Evolutionary conservation across 2,888 invertebrate species (phyloP).

Genomic region (Tigriopus californicus): DNA sequence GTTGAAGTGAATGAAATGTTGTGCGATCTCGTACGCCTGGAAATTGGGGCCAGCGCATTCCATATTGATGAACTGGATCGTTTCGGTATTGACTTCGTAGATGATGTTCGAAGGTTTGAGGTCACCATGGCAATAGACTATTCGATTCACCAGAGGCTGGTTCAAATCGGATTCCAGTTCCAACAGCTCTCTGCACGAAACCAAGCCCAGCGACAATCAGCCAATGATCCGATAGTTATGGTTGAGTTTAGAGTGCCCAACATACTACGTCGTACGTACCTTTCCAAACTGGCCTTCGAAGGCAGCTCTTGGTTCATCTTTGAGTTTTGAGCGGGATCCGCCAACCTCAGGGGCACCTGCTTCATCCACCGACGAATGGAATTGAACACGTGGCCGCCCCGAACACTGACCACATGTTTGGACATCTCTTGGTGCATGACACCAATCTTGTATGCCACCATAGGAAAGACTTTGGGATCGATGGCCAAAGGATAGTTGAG

Average conservation of each 20-base stretch:
- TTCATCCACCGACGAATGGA: background rate
- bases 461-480: constrained; percentile 4
- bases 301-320: constrained; percentile 1
- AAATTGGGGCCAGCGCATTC: constrained; percentile 6
- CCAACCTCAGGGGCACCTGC: background rate
- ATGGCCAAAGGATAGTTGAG: background rate
- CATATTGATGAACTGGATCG: background rate
- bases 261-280: too few species aligned
- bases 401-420: background rate
- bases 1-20: constrained; percentile 1
- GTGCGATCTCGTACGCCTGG: constrained; percentile 2
- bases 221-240: too few species aligned
- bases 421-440: constrained; percentile 6
- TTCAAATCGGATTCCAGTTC: too few species aligned
- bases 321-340: background rate
- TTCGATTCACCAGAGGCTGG: background rate
- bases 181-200: too few species aligned
- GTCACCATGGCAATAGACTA: constrained; percentile 3
- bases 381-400: background rate
- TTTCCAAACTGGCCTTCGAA: background rate
- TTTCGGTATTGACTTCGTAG: background rate
- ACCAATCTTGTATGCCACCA: constrained; percentile 5
- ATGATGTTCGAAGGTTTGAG: constrained; percentile 8
- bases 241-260: too few species aligned
- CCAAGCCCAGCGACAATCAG: too few species aligned